Evolutionary conservation across 2,113 vertebrate genomes (phyloP), one percentile per base, ranked within the genome.

Genomic region (Neolamprologus variostigma): DNA sequence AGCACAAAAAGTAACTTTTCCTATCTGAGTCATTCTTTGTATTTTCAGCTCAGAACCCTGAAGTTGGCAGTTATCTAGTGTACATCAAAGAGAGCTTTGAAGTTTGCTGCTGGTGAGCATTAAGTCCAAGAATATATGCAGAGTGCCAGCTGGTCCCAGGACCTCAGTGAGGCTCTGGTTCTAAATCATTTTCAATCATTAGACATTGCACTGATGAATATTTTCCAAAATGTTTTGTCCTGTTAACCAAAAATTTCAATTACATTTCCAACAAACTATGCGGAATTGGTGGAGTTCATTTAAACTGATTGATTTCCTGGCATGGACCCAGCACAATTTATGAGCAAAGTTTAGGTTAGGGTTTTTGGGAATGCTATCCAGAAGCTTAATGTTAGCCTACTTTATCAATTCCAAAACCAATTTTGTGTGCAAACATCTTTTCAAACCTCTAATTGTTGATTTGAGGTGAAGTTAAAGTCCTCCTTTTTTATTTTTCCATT

Each of bases 11-110:
- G 35, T 68, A 19, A 63, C 19, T 63, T 57, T 19, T 26, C 54
- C 26, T 61, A 6, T 78, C 16, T 73, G 16, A 76, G 47, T 50
- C 66, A 78, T 68, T 82, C 81, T 51, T 8, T 91, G 8, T 80
- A 28, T 33, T 40, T 81, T 82, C 35, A 81, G 45, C 63, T 61
- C 2, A 79, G 80, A 42, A 28, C 80, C 23, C 33, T 66, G 19
- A 80, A 71, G 66, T 42, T 71, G 40, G 5, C 21, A 82, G 81
- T 76, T 47, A 28, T 78, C 73, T 51, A 50, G 16, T 23, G 54
- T 17, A 63, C 33, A 88, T 90, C 86, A 90, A 71, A 89, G 73
- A 8, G 23, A 14, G 28, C 87, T 93, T 89, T 93, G 87, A 92
- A 66, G 86, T 87, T n/a, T 87, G 82, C 80, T 78, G 51, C 14